phyloP scores from a whole-genome alignment of 2,888 invertebrate genomes.

The Aelia acuminata region DNA sequence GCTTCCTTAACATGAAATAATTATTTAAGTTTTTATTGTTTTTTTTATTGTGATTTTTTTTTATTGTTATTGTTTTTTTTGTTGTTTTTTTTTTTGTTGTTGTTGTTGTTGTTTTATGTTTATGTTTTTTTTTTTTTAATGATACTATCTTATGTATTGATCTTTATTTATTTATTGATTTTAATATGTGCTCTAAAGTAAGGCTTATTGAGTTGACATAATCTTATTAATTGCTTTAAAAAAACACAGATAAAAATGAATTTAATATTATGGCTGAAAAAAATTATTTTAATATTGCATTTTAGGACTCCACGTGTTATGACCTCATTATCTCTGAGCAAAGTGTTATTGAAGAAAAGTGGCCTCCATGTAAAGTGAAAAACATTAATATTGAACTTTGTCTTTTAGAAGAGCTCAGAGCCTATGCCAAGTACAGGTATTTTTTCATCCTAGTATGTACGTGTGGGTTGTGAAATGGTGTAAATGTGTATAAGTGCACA shows the following conservation, averaged over 20 bases:
- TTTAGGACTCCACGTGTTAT: constrained; percentile 55
- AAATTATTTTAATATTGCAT: neutral
- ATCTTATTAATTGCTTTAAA: neutral
- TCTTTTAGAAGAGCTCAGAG: constrained; percentile 48
- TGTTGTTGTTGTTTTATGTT: neutral
- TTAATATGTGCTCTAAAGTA: neutral
- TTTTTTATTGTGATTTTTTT: too few species aligned
- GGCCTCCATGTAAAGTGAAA: constrained; percentile 54
- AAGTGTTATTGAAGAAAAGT: constrained; percentile 52
- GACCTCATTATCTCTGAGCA: constrained; percentile 42
- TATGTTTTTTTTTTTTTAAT: neutral
- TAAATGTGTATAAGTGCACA: too few species aligned
- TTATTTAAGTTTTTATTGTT: too few species aligned
- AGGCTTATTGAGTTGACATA: neutral
- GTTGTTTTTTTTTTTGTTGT: too few species aligned
- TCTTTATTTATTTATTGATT: neutral
- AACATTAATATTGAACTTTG: constrained; percentile 49
- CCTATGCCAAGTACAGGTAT: constrained; percentile 59
- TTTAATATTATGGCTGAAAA: neutral
- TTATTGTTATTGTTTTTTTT: too few species aligned
- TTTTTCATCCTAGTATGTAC: neutral
- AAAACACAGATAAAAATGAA: neutral
- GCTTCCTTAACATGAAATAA: too few species aligned
- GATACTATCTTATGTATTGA: neutral
- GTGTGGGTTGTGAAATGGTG: neutral